Percentiles rank a stretch among this genome's conserved stretches.
Conservation (phyloP, 1,140 invertebrate species). For the Lepeophtheirus salmonis region DNA sequence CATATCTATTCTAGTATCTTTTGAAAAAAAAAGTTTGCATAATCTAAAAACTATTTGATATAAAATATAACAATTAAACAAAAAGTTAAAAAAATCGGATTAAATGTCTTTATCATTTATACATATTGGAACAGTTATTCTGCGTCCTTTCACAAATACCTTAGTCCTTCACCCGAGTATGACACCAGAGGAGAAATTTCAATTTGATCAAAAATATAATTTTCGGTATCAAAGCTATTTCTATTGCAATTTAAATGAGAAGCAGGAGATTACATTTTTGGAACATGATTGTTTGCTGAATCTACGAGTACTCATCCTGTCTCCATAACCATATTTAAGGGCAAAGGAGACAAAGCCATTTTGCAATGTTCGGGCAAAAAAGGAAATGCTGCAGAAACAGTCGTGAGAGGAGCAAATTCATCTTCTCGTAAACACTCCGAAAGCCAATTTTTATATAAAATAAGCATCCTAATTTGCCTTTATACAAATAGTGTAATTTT, state of each 20-base stretch:
- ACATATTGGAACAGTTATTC: slow-evolving; percentile 46
- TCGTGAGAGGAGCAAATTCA: slow-evolving; percentile 94
- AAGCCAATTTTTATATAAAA: too few relatives aligned
- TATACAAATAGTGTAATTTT: too few relatives aligned
- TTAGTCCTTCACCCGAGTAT: slow-evolving; percentile 69
- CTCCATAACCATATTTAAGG: slow-evolving; percentile 56
- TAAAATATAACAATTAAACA: neutral
- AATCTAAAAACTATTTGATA: too few relatives aligned
- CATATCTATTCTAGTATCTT: too few relatives aligned
- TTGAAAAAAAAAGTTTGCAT: too few relatives aligned
- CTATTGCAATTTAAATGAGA: neutral
- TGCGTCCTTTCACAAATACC: slow-evolving; percentile 41
- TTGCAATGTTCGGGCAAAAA: slow-evolving; percentile 75
- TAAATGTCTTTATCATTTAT: neutral
- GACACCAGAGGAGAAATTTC: slow-evolving; percentile 83
- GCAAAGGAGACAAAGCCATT: slow-evolving; percentile 52
- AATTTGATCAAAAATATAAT: slow-evolving; percentile 43
- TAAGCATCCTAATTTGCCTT: too few relatives aligned
- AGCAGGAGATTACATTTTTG: slow-evolving; percentile 29
- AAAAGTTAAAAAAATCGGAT: neutral
- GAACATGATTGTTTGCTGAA: slow-evolving; percentile 30
- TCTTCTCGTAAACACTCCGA: slow-evolving; percentile 74
- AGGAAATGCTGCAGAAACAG: slow-evolving; percentile 60
- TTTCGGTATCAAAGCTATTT: slow-evolving; percentile 8
- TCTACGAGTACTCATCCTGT: slow-evolving; percentile 53